Conservation (phyloP, 1,140 invertebrate species). For the Gonioctena quinquepunctata region DNA sequence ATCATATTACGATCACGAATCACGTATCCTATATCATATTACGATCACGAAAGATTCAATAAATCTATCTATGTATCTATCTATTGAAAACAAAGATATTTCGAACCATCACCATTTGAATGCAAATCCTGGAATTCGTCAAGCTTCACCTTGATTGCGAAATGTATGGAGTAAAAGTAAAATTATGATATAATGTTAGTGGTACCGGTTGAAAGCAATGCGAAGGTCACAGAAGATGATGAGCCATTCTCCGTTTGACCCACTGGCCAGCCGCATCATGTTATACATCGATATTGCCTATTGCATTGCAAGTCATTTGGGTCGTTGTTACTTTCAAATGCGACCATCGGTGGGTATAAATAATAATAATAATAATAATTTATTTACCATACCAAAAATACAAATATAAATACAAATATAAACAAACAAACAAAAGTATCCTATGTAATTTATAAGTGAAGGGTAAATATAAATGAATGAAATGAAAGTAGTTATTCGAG, state of each 20-base stretch:
- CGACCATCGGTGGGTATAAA: no score
- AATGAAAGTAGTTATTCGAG: no score
- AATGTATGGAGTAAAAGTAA: not conserved
- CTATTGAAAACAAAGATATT: no score
- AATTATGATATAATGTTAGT: not conserved
- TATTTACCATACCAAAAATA: no score
- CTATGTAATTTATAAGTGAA: no score
- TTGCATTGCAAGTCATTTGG: not conserved
- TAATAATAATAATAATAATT: no score
- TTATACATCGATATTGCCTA: no score
- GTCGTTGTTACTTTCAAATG: not conserved
- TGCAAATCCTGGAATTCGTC: no score
- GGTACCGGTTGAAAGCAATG: not conserved
- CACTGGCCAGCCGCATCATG: not conserved
- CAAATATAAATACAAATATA: no score
- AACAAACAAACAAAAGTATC: no score
- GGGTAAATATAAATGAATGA: no score
- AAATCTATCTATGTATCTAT: not conserved
- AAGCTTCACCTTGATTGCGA: not conserved
- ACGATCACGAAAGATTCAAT: not conserved
- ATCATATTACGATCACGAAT: not conserved
- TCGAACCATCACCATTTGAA: no score
- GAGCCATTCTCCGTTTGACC: not conserved
- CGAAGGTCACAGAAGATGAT: not conserved
- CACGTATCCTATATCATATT: not conserved